Base-by-base conservation (phyloP, 2,888 invertebrate genomes). In the Ischnura elegans region DNA sequence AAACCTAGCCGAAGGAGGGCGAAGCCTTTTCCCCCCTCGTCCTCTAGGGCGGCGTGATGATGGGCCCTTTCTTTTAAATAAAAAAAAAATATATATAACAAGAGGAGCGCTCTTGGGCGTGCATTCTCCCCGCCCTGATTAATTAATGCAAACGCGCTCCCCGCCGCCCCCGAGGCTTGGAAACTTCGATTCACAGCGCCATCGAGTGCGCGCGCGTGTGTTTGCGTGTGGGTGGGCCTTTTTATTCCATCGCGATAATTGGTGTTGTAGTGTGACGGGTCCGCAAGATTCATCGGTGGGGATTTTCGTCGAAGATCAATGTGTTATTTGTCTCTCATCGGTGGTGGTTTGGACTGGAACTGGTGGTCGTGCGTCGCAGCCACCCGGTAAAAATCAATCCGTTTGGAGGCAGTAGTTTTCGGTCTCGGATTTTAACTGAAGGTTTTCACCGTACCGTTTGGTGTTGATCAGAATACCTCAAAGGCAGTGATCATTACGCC, bases 101-200 rank as follows among this genome's bases (percentile, higher is more conserved):
- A 29, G 29, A 76, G 36, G 76, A 76, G 36, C 76, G 76, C 76
- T 36, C 76, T 76, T 36, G 76, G 36, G 10, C 76, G 76, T 76
- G 76, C 76, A 76, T 76, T 76, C 19, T 36, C 36, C 76, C 76
- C 36, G 76, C 76, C 76, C 76, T 76, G 36, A 76, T 76, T 76
- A 76, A 76, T 76, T 76, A 76, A 76, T 76, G 76, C 76, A 76
- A 76, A 36, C 76, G 76, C 36, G 76, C 76, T 36, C 36, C 61
- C 19, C 36, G 36, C 76, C 36, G n/a, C 76, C 76, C 13, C 5
- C 29, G 13, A 25, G 76, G 6, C 29, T 36, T 36, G 76, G 36
- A 76, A 76, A 36, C 76, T 36, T 29, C 36, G 76, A 76, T 76
- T 76, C 13, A 29, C 13, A 76, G 76, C 76, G 36, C 76, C 36